Percentiles rank a stretch among this genome's conserved stretches.
phyloP scores from a whole-genome alignment of 2,888 invertebrate genomes.

The Epinotia ramella region DNA sequence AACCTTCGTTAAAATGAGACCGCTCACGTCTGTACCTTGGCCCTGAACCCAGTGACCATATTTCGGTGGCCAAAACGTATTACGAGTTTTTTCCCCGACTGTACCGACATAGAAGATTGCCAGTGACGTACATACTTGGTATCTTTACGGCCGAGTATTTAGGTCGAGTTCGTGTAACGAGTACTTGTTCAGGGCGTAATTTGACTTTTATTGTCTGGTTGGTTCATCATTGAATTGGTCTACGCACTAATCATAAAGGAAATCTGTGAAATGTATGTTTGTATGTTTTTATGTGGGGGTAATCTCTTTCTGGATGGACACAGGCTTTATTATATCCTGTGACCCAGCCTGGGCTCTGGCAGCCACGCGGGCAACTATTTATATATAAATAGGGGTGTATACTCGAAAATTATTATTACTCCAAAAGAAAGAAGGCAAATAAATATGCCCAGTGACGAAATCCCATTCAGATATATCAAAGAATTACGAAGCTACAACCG shows the following conservation, averaged over 20 bases:
- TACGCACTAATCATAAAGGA: no score
- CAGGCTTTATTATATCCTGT: no score
- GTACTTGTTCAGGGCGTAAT: slow-evolving; percentile 25
- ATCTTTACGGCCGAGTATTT: slow-evolving; percentile 30
- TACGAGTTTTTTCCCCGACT: slow-evolving; percentile 62
- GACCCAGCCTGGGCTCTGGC: no score
- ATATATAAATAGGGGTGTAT: no score
- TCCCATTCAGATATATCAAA: no score
- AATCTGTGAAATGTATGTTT: no score
- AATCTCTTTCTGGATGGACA: no score
- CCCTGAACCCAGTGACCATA: slow-evolving; percentile 50
- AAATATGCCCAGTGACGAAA: no score
- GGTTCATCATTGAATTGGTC: neutral
- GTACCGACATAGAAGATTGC: slow-evolving; percentile 41
- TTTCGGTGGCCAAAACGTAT: slow-evolving; percentile 63
- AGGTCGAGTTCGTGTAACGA: slow-evolving; percentile 24
- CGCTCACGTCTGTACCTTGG: slow-evolving; percentile 53
- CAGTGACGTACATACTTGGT: slow-evolving; percentile 29
- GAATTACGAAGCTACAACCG: no score
- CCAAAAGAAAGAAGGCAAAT: no score
- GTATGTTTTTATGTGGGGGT: no score
- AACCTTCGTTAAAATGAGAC: neutral
- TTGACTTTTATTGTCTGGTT: slow-evolving; percentile 24
- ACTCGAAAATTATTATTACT: no score
- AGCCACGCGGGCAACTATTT: neutral